Conservation (phyloP, 2,888 invertebrate genomes). For the Eilema griseolum region DNA sequence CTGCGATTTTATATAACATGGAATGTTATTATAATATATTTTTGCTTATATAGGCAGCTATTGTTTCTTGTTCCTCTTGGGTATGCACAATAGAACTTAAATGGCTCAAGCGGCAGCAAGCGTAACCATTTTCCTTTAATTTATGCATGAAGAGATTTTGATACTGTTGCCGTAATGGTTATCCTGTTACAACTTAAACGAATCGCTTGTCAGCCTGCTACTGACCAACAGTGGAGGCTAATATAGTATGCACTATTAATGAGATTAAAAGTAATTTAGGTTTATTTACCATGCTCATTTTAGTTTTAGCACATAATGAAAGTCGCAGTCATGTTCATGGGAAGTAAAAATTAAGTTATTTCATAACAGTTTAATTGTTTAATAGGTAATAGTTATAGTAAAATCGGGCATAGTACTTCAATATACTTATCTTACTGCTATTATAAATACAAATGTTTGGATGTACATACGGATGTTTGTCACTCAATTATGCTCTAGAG, state of each 20-base stretch:
- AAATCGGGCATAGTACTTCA: no score
- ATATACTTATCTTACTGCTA: no score
- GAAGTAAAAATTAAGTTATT: no score
- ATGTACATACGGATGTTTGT: no score
- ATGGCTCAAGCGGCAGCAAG: conserved; percentile 65
- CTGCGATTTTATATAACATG: no score
- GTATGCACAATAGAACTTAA: conserved; percentile 77
- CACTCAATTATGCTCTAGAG: no score
- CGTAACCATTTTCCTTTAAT: conserved; percentile 70
- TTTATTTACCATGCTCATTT: not conserved
- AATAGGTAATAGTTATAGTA: no score
- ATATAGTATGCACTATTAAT: conserved; percentile 19
- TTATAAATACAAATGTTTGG: no score
- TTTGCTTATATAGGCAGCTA: conserved; percentile 21
- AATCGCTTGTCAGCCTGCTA: conserved; percentile 47
- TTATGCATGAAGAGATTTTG: conserved; percentile 80
- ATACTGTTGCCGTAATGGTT: conserved; percentile 57
- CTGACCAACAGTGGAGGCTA: conserved; percentile 27
- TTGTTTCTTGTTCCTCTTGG: conserved; percentile 66
- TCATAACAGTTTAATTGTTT: no score
- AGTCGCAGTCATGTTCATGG: no score
- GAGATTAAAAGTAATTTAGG: not conserved
- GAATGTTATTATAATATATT: not conserved
- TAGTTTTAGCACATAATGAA: no score
- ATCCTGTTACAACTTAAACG: conserved; percentile 58